Evolutionary conservation across 2,113 vertebrate genomes (phyloP).

Genomic region (Myotis brandtii): DNA sequence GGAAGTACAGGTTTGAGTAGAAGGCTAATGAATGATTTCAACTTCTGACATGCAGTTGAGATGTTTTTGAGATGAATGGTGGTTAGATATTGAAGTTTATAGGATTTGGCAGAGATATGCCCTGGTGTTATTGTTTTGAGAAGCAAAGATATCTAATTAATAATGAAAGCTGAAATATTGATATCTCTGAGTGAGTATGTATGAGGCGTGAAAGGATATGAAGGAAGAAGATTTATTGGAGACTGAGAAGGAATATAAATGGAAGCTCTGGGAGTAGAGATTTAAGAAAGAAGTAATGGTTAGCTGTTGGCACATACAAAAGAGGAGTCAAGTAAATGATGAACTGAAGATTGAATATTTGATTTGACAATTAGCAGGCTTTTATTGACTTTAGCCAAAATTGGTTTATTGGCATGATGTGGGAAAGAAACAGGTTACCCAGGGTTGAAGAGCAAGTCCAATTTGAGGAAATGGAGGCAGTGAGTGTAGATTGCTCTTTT

Average conservation of each 20-base stretch:
- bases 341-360: constrained; percentile 18
- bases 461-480: constrained; percentile 3
- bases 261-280: neutral
- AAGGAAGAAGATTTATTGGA: constrained; percentile 18
- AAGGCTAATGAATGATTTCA: neutral
- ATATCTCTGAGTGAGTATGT: neutral
- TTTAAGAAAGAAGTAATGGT: neutral
- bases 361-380: neutral
- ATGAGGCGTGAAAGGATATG: neutral
- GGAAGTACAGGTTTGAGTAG: neutral
- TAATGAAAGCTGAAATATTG: neutral
- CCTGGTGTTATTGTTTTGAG: neutral
- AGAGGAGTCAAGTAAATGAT: neutral
- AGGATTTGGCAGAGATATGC: neutral
- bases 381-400: constrained; percentile 11
- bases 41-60: neutral
- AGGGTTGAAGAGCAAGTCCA: neutral
- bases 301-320: neutral
- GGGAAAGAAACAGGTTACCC: neutral
- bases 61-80: constrained; percentile 19
- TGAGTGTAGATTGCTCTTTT: neutral
- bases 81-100: constrained; percentile 11
- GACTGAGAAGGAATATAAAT: neutral
- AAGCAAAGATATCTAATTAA: constrained; percentile 15
- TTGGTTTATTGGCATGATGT: neutral